Evolutionary conservation across 2,888 invertebrate species (phyloP).

Genomic region (Protula sp.): DNA sequence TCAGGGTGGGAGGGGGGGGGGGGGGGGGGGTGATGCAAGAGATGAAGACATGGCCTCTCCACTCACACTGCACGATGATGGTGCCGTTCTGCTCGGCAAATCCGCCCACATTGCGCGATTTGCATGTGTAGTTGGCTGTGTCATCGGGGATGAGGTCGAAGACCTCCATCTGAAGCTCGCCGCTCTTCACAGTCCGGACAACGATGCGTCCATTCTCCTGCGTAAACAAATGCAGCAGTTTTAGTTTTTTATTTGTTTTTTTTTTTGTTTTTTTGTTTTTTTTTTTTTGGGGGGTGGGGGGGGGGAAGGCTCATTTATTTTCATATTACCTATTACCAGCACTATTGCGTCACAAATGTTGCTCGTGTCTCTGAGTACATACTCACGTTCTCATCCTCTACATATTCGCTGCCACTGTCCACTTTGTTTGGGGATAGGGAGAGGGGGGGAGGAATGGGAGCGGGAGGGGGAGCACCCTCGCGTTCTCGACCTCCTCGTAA

Average conservation of each 20-base stretch:
- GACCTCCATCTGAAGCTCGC: slow-evolving; percentile 3
- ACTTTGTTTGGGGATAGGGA: slow-evolving; percentile 24
- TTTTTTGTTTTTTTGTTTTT: too few relatives aligned
- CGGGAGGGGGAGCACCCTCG: too few relatives aligned
- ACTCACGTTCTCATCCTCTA: slow-evolving; percentile 17
- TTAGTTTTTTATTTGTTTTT: too few relatives aligned
- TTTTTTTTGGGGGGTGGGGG: too few relatives aligned
- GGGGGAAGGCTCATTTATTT: too few relatives aligned
- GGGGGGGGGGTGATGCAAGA: too few relatives aligned
- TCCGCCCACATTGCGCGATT: slow-evolving; percentile 31
- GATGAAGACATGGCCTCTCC: not conserved
- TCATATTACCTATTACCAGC: too few relatives aligned
- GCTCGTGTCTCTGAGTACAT: too few relatives aligned
- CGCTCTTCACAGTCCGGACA: not conserved
- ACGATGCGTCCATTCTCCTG: slow-evolving; percentile 1
- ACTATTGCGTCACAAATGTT: too few relatives aligned
- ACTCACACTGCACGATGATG: slow-evolving; percentile 34
- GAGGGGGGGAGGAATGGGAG: too few relatives aligned
- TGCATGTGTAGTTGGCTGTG: slow-evolving; percentile 33
- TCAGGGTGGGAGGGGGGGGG: too few relatives aligned
- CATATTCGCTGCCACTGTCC: slow-evolving; percentile 12
- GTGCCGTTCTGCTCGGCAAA: slow-evolving; percentile 24
- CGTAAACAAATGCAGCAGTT: too few relatives aligned
- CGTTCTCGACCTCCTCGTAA: slow-evolving; percentile 15
- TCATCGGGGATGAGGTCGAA: slow-evolving; percentile 22